These are phyloP conservation scores for Ardeotis arabs DNA, from an alignment of 2,113 vertebrate species.

Conservation along the genomic window DNA sequence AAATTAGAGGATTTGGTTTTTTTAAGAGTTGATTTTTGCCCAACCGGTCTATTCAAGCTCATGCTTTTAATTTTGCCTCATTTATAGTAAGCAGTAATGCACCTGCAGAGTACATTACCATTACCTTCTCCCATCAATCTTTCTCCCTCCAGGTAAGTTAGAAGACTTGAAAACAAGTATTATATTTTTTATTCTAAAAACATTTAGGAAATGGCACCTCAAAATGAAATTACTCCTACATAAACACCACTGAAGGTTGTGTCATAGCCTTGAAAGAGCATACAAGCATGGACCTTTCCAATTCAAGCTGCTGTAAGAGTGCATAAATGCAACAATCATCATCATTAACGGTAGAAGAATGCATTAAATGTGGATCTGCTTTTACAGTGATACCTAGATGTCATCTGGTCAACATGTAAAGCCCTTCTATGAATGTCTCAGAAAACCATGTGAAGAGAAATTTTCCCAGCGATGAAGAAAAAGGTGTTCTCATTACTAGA, in stretches of 20 bases:
- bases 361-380: neutral
- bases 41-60: neutral
- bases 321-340: neutral
- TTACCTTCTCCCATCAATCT: neutral
- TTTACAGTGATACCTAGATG: neutral
- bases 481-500: neutral
- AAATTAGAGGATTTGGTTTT: neutral
- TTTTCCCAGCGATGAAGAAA: neutral
- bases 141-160: neutral
- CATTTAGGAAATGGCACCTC: neutral
- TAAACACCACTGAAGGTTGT: neutral
- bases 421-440: neutral
- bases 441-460: neutral
- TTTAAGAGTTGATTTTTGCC: neutral
- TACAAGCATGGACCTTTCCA: neutral
- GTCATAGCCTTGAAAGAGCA: neutral
- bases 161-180: neutral
- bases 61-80: accelerated
- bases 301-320: neutral
- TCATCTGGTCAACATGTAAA: neutral
- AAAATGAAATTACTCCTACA: neutral
- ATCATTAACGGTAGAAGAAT: neutral
- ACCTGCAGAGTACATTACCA: neutral
- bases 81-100: neutral
- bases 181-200: neutral